Base-by-base conservation (phyloP, 2,888 invertebrate species). In the Cephus sareptanus region DNA sequence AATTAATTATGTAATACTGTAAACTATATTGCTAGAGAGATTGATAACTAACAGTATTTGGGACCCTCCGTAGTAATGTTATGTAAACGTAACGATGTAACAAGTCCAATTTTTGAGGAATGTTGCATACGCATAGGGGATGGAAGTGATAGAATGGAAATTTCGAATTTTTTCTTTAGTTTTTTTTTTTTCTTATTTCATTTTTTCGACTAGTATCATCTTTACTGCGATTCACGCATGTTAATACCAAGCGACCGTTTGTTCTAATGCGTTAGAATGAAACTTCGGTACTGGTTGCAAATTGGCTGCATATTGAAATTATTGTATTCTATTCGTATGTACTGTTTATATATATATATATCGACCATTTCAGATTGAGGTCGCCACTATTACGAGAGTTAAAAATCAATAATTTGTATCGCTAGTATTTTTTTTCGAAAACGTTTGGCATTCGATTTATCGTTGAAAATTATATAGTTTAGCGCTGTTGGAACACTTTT, bases 61-160 rank as follows among this genome's bases (percentile, higher is more conserved):
- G 87, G 86, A 89, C 87, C 87, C 85, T 86, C 82, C 81, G 82
- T 86, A 87, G 85, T 79, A 79, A 76, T 81, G 12, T 35, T 34
- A 74, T 34, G 6, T 74, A 74, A 31, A 74, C 35, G 2, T 15
- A 11, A 35, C 71, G 31, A 15, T 3, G 34, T 71, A 71, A 31
- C n/a, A 31, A 12, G 31, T 71, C 31, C 71, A 33, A 71, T 71
- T 71, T 71, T 71, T 56, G 56, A 56, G 23, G 23, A 56, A 23
- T 23, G 56, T 56, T 23, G 23, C 56, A 23, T 56, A 23, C 9
- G 23, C 0, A 9, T 56, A 56, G 23, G 9, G 56, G 2, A 56
- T 56, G 23, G 23, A 23, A 9, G 56, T 23, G 56, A 15, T 56
- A 23, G 56, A 56, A 56, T 56, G 56, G 1, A 56, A 9, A 23